Conservation (phyloP, 2,888 invertebrate genomes). For the Nymphalis urticae region DNA sequence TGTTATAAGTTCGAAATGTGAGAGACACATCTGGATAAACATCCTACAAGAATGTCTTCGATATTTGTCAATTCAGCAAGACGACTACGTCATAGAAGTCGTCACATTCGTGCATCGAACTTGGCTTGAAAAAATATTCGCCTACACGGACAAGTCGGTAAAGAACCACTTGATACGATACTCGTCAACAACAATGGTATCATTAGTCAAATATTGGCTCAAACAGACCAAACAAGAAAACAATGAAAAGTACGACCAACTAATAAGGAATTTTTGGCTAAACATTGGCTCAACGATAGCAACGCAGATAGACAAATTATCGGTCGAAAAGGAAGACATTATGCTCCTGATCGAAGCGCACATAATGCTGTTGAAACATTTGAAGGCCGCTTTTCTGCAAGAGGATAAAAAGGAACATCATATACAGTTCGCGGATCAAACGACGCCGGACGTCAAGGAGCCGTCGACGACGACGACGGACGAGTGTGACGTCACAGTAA, state of each 20-base stretch:
- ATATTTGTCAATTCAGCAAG: slow-evolving; percentile 52
- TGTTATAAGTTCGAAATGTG: slow-evolving; percentile 84
- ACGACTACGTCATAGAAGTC: slow-evolving; percentile 48
- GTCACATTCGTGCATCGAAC: slow-evolving; percentile 51
- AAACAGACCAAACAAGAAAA: slow-evolving; percentile 45
- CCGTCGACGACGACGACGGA: not conserved
- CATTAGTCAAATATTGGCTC: slow-evolving; percentile 62
- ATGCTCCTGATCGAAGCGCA: slow-evolving; percentile 68
- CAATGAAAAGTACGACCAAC: slow-evolving; percentile 54
- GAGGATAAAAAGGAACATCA: slow-evolving; percentile 51
- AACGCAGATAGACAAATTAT: slow-evolving; percentile 61
- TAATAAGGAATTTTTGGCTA: slow-evolving; percentile 67
- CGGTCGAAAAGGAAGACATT: slow-evolving; percentile 61
- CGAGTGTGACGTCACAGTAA: slow-evolving; percentile 41
- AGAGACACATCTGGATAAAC: slow-evolving; percentile 84
- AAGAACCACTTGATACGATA: slow-evolving; percentile 49
- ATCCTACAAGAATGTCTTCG: slow-evolving; percentile 88
- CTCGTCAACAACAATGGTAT: slow-evolving; percentile 53
- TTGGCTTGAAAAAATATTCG: slow-evolving; percentile 54
- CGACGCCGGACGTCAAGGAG: not conserved
- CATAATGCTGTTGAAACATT: slow-evolving; percentile 53
- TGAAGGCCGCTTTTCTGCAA: slow-evolving; percentile 50
- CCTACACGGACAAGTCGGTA: slow-evolving; percentile 37
- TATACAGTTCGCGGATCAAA: slow-evolving; percentile 55
- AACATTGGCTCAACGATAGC: slow-evolving; percentile 57